Evolutionary conservation across 2,113 vertebrate species (phyloP), one percentile per base, ranked within the genome.

Genomic region (Gallinago media): DNA sequence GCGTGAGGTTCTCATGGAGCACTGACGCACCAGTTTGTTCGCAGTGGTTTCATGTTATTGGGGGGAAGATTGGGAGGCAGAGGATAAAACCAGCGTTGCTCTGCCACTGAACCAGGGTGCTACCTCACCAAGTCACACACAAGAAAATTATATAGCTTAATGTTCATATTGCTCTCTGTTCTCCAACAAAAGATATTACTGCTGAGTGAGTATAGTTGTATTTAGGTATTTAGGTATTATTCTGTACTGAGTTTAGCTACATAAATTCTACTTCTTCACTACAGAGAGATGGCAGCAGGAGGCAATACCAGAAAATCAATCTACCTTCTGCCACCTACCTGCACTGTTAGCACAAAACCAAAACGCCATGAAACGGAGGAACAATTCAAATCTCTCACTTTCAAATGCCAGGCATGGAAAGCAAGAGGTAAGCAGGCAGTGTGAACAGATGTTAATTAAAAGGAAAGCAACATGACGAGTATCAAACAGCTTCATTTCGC

Each of bases 11-110:
- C 65, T 71, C 31, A 3, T 26, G 34, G 65, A 49, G 49, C 32
- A 20, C 26, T 44, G 62, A 46, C 7, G 6, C 15, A 36, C 17
- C 40, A 16, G 21, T 15, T 46, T 3, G 0, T 16, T n/a, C 0
- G 0, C 27, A 22, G 12, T 8, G 27, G 23, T 10, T 9, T 59
- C n/a, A 8, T 1, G 0, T 10, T 82, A 16, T 4, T 27, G 10
- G 11, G 19, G 14, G 22, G 13, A 11, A 90, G 55, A 80, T 32
- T 31, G 77, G 59, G 34, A 88, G 54, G 67, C n/a, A 85, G 26
- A 89, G 46, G 8, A 61, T 29, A 56, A 82, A 87, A 56, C 9
- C 0, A 0, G 32, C 14, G 6, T 8, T 42, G 10, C 46, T 71
- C 63, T 86, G 65, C 22, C 63, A 12, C 44, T 13, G 59, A 38